A percentile compares a stretch with the other conserved stretches of the same genome.
Conservation (phyloP, 2,797 vertebrate species). For the Pogoniulus pusillus region DNA sequence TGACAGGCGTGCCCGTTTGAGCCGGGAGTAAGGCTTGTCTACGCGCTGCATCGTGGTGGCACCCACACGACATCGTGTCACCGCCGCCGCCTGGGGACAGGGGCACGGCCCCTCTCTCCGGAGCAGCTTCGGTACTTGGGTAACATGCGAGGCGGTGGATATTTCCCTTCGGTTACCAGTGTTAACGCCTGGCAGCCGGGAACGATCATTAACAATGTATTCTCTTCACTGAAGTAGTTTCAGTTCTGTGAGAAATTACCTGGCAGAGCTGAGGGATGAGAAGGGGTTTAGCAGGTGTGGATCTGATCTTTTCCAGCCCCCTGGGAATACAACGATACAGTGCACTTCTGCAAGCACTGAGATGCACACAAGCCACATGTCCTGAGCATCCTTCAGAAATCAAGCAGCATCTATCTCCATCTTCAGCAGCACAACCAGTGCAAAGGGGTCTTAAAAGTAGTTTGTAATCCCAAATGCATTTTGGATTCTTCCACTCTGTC, state of each 20-base stretch:
- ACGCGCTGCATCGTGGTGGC: not conserved
- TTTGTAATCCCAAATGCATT: not conserved
- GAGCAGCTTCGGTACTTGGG: not conserved
- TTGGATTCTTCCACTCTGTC: not conserved
- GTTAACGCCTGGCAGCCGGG: not conserved
- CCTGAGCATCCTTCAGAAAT: not conserved
- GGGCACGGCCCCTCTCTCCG: not conserved
- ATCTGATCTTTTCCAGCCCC: not conserved
- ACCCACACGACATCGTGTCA: not conserved
- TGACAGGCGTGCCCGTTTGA: accelerated
- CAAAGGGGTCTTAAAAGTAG: not conserved
- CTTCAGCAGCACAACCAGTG: not conserved
- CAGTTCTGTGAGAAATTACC: not conserved
- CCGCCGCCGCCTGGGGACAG: not conserved
- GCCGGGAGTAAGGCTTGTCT: accelerated
- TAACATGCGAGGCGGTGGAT: accelerated
- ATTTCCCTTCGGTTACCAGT: not conserved
- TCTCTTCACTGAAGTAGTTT: not conserved
- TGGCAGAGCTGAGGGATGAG: not conserved
- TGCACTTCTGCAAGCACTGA: not conserved
- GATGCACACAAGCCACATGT: not conserved
- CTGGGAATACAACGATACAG: too few species aligned
- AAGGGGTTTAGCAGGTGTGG: not conserved
- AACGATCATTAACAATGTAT: not conserved
- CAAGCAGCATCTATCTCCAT: not conserved